phyloP scores from a whole-genome alignment of 2,888 invertebrate species.

The Perizoma affinitatum region DNA sequence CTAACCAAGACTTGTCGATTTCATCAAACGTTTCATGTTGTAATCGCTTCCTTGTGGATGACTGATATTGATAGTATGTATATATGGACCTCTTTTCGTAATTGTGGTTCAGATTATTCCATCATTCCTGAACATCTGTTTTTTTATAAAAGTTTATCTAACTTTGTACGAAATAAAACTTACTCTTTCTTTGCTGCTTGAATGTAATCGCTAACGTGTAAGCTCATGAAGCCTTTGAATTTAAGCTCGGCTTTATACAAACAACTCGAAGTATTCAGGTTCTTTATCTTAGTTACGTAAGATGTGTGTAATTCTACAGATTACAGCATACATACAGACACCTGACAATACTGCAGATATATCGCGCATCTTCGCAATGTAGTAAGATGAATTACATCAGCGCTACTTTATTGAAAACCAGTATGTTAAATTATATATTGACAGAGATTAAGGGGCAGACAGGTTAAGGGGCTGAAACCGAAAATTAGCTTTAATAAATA shows the following conservation, averaged over 20 bases:
- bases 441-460: slow-evolving; percentile 19
- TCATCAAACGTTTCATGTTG: slow-evolving; percentile 27
- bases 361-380: slow-evolving; percentile 18
- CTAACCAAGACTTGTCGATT: slow-evolving; percentile 34
- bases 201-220: not conserved
- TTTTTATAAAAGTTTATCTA: not conserved
- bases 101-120: no score
- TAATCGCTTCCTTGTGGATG: slow-evolving; percentile 40
- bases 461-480: no score
- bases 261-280: not conserved
- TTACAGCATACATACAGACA: slow-evolving; percentile 9
- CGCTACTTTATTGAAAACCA: slow-evolving; percentile 18
- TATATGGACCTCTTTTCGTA: no score
- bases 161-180: no score
- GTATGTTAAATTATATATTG: slow-evolving; percentile 21
- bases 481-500: no score
- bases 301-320: slow-evolving; percentile 1
- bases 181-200: not conserved
- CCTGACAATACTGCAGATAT: slow-evolving; percentile 13
- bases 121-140: not conserved
- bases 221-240: not conserved
- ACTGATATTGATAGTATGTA: not conserved
- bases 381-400: slow-evolving; percentile 20
- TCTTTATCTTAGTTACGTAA: slow-evolving; percentile 3
- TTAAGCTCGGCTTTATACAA: not conserved